Base-by-base conservation (phyloP, 2,797 vertebrate species). In the Alcedo quadribrachys region DNA sequence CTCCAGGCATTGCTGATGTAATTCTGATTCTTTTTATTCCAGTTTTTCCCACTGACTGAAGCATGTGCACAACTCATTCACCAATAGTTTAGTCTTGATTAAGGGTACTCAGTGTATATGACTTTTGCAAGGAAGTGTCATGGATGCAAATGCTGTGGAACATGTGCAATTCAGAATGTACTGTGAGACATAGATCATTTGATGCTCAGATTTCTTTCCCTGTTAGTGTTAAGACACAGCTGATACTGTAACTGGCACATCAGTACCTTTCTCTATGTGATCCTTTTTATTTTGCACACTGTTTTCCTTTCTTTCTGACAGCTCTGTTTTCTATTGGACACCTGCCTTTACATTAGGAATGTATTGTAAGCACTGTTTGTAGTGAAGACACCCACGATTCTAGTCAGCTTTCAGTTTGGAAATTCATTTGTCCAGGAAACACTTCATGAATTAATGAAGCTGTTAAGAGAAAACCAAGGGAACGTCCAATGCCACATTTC, bases 271-370 rank as follows among this genome's bases (percentile, higher is more conserved):
- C 94, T 96, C 90, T 97, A 96, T 87, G 95, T 91, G 3, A 67
- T 87, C 89, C 75, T 94, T 94, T 96, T 93, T 90, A 78, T 93
- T 97, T 97, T 97, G 96, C 97, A 97, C 96, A 97, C 79, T 85
- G 54, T 82, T 95, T 97, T 96, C 87, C 97, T 98, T 96, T 96
- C 97, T 98, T 98, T 96, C 97, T 94, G 96, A 97, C 91, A 96
- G 94, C 97, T 97, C 76, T 96, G 93, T 97, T 98, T 98, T 97
- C 97, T 96, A 92, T 97, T 97, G 98, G 97, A 97, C 97, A 98
- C 98, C 98, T 98, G 98, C 98, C 98, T 98, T 99, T 98, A 97
- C 97, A 97, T 98, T 98, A 98, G 98, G 98, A 98, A 98, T 98
- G 98, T 98, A 98, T 96, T 33, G 91, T 97, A 97, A 94, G 94